Conservation (phyloP, 2,797 vertebrate genomes). For the Phataginus tetradactyla region DNA sequence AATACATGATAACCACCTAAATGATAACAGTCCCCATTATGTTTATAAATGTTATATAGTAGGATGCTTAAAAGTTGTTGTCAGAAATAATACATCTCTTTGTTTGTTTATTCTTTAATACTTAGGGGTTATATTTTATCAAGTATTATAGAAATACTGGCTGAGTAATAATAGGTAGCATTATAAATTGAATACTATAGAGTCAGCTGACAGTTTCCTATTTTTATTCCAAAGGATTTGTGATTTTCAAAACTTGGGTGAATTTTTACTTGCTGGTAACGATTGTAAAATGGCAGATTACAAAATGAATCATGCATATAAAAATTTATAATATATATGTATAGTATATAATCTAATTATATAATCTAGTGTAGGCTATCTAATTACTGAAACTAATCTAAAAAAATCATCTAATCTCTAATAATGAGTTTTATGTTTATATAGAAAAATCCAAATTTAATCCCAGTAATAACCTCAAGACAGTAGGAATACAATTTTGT, state of each 20-base stretch:
- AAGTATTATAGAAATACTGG: background rate
- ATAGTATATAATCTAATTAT: background rate
- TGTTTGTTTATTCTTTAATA: background rate
- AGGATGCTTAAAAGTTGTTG: background rate
- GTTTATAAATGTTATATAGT: background rate
- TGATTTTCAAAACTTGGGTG: background rate
- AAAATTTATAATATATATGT: background rate
- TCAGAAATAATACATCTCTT: background rate
- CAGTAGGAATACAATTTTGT: background rate
- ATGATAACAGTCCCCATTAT: background rate
- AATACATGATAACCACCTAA: background rate
- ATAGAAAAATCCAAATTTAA: background rate
- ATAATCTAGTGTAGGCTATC: background rate
- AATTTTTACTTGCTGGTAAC: background rate
- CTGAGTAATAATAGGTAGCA: background rate
- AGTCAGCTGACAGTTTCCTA: background rate
- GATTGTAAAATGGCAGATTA: background rate
- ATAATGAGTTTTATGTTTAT: background rate
- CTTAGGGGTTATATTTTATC: background rate
- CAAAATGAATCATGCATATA: background rate
- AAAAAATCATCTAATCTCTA: background rate
- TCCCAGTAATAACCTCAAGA: background rate
- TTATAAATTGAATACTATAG: background rate
- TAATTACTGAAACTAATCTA: background rate
- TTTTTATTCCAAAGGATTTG: background rate